A percentile compares a stretch with the other conserved stretches of the same genome.
These are phyloP conservation scores for Sminthopsis crassicaudata DNA, from an alignment of 2,113 vertebrate species.

Conservation along the genomic window DNA sequence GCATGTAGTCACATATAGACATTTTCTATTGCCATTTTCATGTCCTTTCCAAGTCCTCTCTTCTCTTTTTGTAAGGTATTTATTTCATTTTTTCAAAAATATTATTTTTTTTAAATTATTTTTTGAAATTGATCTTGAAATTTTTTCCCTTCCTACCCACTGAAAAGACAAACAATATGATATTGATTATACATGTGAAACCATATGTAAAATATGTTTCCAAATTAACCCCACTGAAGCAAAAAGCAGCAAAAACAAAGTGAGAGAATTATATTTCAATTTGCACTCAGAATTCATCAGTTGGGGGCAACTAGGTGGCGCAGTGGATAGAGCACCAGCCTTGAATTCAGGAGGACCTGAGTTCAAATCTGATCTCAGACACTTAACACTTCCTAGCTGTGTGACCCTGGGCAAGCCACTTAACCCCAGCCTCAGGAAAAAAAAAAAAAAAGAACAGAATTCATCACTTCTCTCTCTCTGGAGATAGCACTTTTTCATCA, in stretches of 20 bases:
- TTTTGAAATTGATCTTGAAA: not conserved
- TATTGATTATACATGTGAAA: not conserved
- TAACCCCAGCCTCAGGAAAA: too few species aligned
- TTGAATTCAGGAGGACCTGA: too few species aligned
- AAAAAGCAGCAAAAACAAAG: not conserved
- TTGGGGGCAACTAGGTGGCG: too few species aligned
- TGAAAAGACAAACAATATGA: not conserved
- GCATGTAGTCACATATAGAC: not conserved
- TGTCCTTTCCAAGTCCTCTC: not conserved
- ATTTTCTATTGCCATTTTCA: not conserved
- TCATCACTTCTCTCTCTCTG: not conserved
- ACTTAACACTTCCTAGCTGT: too few species aligned
- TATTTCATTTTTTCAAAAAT: not conserved
- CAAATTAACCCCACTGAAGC: not conserved
- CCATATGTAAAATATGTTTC: not conserved
- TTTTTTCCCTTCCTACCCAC: not conserved
- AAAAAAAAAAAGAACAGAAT: too few species aligned
- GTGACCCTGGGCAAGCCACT: too few species aligned
- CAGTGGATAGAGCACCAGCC: too few species aligned
- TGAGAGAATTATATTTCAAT: not conserved
- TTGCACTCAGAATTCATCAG: not conserved
- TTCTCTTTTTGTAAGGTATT: not conserved
- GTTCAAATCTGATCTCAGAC: too few species aligned
- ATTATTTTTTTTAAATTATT: not conserved
- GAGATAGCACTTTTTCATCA: not conserved